Evolutionary conservation across 1,140 invertebrate species (phyloP), one percentile per base, ranked within the genome.

Genomic region (Saccostrea glomerata): DNA sequence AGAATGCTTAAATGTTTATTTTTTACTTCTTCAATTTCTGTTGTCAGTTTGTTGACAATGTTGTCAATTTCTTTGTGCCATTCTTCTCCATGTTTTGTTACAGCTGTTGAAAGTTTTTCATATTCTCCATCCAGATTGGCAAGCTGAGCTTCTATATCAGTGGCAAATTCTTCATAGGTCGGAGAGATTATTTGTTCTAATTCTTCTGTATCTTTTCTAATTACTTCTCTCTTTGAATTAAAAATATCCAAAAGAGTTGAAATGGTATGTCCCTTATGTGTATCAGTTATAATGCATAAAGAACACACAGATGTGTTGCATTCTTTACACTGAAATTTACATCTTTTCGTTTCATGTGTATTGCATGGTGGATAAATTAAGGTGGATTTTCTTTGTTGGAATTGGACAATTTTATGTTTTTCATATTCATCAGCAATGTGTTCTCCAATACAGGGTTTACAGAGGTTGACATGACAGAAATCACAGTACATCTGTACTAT

Each of bases 1-100:
- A 77, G 23, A 77, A 77, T 36, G 12, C 15, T 25, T 7, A 25
- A 9, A 36, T 77, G 70, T 77, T 77, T 77, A 11, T 36, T 36
- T 30, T 77, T 77, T 15, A 77, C 13, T 15, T 36, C 70, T 2
- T 30, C 23, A 12, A 77, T 77, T 77, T 77, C 30, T 12, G 23
- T 36, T 36, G 12, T 77, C 70, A 77, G 30, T 77, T 36, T 36
- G 70, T 36, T 77, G 7, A 77, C 25, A 30, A 15, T 25, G 13
- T 40, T 77, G 70, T 77, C 70, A 77, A 77, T 77, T 77, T 77
- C 70, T 36, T 77, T 77, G 9, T 77, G 70, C 70, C 70, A 77
- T 15, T 77, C 70, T 30, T 77, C 70, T 15, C 30, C 11, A 4
- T 77, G 23, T 77, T 77, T 77, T 30, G 70, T 30, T 11, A 77